Conservation (phyloP, 2,888 invertebrate genomes). For the Napeogenes inachia region DNA sequence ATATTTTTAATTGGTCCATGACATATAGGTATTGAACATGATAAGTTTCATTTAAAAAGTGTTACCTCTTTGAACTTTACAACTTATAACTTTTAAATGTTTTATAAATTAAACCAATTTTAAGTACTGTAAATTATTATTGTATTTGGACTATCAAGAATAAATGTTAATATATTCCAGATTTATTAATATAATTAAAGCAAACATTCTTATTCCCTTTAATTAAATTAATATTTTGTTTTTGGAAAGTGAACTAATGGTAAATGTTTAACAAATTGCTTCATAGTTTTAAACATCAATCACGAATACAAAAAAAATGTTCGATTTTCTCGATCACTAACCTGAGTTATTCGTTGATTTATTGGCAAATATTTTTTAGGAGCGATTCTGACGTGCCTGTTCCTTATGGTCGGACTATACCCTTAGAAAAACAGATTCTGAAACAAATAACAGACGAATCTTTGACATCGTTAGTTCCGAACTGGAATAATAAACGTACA, state of each 20-base stretch:
- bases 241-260: too few species aligned
- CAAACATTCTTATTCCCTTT: too few species aligned
- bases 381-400: constrained; percentile 81
- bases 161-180: background rate
- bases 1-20: constrained; percentile 86
- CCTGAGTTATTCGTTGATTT: constrained; percentile 17
- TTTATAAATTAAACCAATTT: too few species aligned
- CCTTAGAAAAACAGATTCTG: constrained; percentile 35
- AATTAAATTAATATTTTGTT: too few species aligned
- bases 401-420: constrained; percentile 79
- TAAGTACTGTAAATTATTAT: too few species aligned
- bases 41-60: background rate
- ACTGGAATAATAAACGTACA: constrained; percentile 61
- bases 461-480: constrained; percentile 44
- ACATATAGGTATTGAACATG: constrained; percentile 71
- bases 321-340: too few species aligned
- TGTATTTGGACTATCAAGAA: background rate
- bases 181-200: background rate
- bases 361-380: constrained; percentile 55
- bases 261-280: too few species aligned
- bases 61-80: too few species aligned
- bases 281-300: too few species aligned
- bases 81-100: too few species aligned
- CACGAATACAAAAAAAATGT: too few species aligned
- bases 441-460: constrained; percentile 23